Conservation (phyloP, 1,140 invertebrate genomes). For the Drosophila arizonae region DNA sequence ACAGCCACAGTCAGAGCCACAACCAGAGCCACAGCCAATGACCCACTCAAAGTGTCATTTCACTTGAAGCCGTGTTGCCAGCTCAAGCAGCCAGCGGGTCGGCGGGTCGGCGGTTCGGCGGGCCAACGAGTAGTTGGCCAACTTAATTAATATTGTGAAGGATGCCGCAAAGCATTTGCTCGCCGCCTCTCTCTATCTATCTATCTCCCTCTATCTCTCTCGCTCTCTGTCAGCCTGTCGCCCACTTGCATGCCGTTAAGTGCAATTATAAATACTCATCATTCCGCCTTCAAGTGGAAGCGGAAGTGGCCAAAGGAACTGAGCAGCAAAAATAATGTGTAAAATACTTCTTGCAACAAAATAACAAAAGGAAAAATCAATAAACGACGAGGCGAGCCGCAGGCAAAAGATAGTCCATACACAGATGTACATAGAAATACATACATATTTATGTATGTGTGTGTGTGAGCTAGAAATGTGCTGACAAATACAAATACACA, state of each 20-base stretch:
- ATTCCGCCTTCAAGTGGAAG: slow-evolving; percentile 52
- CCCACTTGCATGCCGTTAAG: slow-evolving; percentile 36
- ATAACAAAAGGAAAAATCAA: slow-evolving; percentile 60
- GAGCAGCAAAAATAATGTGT: slow-evolving; percentile 33
- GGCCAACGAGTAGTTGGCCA: slow-evolving; percentile 42
- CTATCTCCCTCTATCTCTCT: no score
- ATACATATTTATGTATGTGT: background rate
- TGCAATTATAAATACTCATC: slow-evolving; percentile 76
- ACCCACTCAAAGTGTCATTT: slow-evolving; percentile 54
- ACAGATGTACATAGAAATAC: background rate
- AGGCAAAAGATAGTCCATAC: slow-evolving; percentile 33
- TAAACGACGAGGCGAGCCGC: slow-evolving; percentile 55
- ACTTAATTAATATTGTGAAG: slow-evolving; percentile 69
- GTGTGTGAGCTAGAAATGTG: slow-evolving; percentile 27
- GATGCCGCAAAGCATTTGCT: background rate
- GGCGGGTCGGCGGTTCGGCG: background rate
- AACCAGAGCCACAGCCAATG: slow-evolving; percentile 19
- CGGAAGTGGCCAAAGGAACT: slow-evolving; percentile 32
- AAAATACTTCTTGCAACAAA: slow-evolving; percentile 35
- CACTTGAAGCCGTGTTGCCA: slow-evolving; percentile 37
- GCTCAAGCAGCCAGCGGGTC: slow-evolving; percentile 22
- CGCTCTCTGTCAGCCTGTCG: background rate
- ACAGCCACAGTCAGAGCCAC: slow-evolving; percentile 2
- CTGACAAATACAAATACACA: slow-evolving; percentile 55
- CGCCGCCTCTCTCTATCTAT: background rate